phyloP scores from a whole-genome alignment of 2,113 vertebrate genomes.

The Ovis aries region ARS-UI_Ramb_v3.0 NC_056070.1:17239501-17240000 shows the following conservation, averaged over 20 bases:
- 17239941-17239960: not conserved
- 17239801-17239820: not conserved
- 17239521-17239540: not conserved
- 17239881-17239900: not conserved
- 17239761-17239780: not conserved
- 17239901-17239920: constrained; percentile 17
- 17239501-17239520: not conserved
- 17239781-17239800: not conserved
- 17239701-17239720: not conserved
- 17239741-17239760: not conserved
- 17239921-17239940: not conserved
- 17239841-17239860: not conserved
- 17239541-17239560: not conserved
- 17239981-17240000: constrained; percentile 48
- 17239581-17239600: not conserved
- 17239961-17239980: not conserved
- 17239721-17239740: not conserved
- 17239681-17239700: not conserved
- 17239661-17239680: not conserved
- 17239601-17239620: not conserved
- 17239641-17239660: not conserved
- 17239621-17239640: not conserved
- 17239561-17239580: not conserved
- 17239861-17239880: not conserved
- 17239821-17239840: not conserved